Evolutionary conservation across 1,140 invertebrate genomes (phyloP), one percentile per base, ranked within the genome.

Genomic region (Drosophila virilis): DNA sequence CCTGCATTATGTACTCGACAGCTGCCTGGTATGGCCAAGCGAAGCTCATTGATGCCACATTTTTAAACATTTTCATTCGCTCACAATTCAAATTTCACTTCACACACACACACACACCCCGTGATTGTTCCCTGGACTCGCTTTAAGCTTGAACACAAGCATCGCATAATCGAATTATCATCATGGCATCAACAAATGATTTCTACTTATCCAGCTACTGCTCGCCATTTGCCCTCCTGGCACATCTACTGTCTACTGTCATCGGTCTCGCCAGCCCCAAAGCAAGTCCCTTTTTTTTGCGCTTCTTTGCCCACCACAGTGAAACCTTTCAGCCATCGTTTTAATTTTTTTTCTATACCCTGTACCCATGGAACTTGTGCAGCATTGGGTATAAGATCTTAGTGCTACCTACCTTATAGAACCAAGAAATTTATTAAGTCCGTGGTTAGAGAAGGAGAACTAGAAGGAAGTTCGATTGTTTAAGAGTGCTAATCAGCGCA

Each of bases 131-230:
- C 51, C 52, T 48, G 54, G 60, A 32, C 38, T 66, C 35, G 35
- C 45, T 71, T 74, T 71, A 70, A 71, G n/a, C 61, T 67, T 9
- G 1, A 40, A 40, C 38, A 10, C 12, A 40, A 67, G 66, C 42
- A 10, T 22, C 43, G 28, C 58, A 79, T 90, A 89, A 90, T 89
- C 84, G 84, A 89, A 89, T 89, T 90, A 89, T 89, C 80, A 89
- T 89, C 84, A 75, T 90, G 84, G 85, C 84, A 76, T 89, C 84
- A 89, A 90, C 80, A 89, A 89, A 84, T 89, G 84, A 89, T 89
- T 90, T 90, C 74, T 80, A 80, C 77, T 84, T 89, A 70, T 74
- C 73, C 70, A 60, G 51, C 52, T 58, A 38, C 61, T 72, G 42
- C 38, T 48, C 32, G 28, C 15, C 38, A 55, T 46, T 51, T 52